phyloP scores from a whole-genome alignment of 2,888 invertebrate species.

The Empis livida region DNA sequence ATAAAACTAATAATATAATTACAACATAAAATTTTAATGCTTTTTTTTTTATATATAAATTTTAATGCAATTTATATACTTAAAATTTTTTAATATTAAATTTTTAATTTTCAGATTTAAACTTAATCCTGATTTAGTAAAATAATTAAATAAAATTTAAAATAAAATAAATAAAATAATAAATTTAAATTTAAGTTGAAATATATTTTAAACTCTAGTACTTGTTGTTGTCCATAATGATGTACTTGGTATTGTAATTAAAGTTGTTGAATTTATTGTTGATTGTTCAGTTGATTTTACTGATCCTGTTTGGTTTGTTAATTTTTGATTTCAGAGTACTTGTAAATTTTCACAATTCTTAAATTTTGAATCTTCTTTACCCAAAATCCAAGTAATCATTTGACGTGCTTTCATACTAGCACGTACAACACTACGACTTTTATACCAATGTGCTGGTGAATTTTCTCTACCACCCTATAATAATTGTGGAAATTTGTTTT shows the following conservation, averaged over 20 bases:
- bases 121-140: too few species aligned
- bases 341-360: slow-evolving; percentile 84
- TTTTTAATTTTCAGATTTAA: too few species aligned
- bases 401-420: slow-evolving; percentile 84
- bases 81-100: too few species aligned
- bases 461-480: slow-evolving; percentile 34
- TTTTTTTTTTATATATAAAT: too few species aligned
- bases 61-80: too few species aligned
- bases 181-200: too few species aligned
- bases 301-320: background rate
- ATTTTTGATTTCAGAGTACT: slow-evolving; percentile 50
- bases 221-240: background rate
- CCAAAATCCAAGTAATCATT: slow-evolving; percentile 84
- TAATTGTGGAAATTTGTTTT: too few species aligned
- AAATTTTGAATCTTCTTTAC: slow-evolving; percentile 82
- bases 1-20: too few species aligned
- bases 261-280: background rate
- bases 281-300: background rate
- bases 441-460: slow-evolving; percentile 67
- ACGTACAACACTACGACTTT: slow-evolving; percentile 67
- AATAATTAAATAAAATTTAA: too few species aligned
- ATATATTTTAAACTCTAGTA: background rate
- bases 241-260: slow-evolving; percentile 1
- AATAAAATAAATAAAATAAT: too few species aligned
- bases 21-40: too few species aligned